phyloP scores from a whole-genome alignment of 2,797 vertebrate species.

The Gambusia yucatana region DNA sequence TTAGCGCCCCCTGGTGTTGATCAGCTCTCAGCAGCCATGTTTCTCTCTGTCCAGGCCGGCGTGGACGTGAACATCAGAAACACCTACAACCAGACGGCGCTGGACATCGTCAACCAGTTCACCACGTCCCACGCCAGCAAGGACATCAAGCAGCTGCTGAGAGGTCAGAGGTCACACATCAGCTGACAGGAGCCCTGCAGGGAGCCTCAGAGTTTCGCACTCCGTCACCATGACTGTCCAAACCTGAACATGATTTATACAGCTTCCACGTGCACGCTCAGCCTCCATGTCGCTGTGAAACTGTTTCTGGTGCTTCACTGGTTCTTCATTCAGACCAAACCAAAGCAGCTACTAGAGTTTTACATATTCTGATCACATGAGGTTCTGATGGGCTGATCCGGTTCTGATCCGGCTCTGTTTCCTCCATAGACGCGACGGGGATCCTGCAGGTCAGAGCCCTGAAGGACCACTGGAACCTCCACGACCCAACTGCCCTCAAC shows the following conservation, averaged over 20 bases:
- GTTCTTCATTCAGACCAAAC: too few relatives aligned
- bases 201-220: too few relatives aligned
- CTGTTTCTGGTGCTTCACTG: too few relatives aligned
- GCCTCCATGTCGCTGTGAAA: neutral
- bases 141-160: constrained; percentile 94
- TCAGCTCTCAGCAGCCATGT: neutral
- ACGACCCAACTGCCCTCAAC: constrained; percentile 96
- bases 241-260: too few relatives aligned
- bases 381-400: neutral
- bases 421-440: constrained; percentile 88
- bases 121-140: constrained; percentile 94
- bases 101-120: constrained; percentile 98
- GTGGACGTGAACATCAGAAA: constrained; percentile 94
- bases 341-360: too few relatives aligned
- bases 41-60: constrained; percentile 80
- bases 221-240: too few relatives aligned
- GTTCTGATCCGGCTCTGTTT: neutral
- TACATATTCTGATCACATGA: neutral
- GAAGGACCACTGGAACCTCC: constrained; percentile 97
- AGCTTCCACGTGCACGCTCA: neutral
- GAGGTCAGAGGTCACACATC: constrained; percentile 79
- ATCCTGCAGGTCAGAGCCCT: constrained; percentile 94
- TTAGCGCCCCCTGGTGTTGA: too few relatives aligned
- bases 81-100: constrained; percentile 94
- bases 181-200: neutral